phyloP scores from a whole-genome alignment of 2,113 vertebrate genomes.

The Beaufortia kweichowensis region DNA sequence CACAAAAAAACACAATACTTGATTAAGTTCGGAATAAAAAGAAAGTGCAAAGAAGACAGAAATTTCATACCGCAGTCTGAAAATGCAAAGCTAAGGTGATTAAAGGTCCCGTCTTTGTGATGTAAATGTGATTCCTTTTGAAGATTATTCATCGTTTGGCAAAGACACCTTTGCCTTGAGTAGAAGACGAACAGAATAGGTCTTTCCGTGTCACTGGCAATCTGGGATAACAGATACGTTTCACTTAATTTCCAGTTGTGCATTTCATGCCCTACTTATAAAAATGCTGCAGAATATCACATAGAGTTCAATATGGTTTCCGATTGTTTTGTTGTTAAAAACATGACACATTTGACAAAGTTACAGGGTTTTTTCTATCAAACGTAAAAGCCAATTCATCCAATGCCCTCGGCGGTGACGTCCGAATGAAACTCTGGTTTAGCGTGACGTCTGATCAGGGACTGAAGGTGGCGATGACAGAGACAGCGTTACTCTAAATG shows the following conservation, averaged over 20 bases:
- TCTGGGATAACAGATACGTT: conserved; percentile 20
- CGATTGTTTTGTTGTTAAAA: not conserved
- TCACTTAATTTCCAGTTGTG: conserved; percentile 7
- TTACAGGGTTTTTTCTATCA: not conserved
- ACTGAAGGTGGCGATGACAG: conserved; percentile 1
- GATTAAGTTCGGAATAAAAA: conserved; percentile 36
- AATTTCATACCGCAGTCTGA: conserved; percentile 15
- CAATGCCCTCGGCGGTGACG: too few relatives aligned
- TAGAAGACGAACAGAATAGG: not conserved
- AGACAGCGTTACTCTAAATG: conserved; percentile 4
- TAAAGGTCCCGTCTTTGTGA: conserved; percentile 49
- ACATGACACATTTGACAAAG: not conserved
- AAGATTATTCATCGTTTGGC: conserved; percentile 40
- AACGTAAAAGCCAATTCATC: not conserved
- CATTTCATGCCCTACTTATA: not conserved
- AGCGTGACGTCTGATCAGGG: not conserved
- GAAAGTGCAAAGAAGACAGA: conserved; percentile 12
- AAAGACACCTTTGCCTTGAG: conserved; percentile 25
- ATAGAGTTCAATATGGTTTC: not conserved
- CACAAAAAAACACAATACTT: conserved; percentile 28
- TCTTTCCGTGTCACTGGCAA: conserved; percentile 26
- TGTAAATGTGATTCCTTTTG: conserved; percentile 52
- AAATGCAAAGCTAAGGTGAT: conserved; percentile 44
- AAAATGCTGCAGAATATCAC: not conserved
- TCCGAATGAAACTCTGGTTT: not conserved